Evolutionary conservation across 1,140 invertebrate species (phyloP), one percentile per base, ranked within the genome.

Genomic region (Drosophila watanabei): DNA sequence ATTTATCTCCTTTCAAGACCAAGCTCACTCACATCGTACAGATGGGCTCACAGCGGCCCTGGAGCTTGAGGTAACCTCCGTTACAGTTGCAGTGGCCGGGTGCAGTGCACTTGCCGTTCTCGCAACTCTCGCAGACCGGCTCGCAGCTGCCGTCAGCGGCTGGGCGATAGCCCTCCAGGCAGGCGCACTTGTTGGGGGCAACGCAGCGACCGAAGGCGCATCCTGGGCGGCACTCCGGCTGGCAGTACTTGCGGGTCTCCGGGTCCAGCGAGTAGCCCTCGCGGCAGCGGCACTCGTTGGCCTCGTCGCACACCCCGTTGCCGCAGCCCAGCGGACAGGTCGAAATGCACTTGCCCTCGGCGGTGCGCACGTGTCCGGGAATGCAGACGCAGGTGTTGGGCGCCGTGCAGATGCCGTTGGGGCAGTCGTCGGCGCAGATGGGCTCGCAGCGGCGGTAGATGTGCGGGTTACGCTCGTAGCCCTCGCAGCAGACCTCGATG

Each of bases 361-460:
- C 43, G 24, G 82, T 92, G 2, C 94, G 94, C 9, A 95, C 94
- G 76, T 95, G 95, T 35, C 95, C 95, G 2, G 91, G 93, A 70
- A 95, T 95, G 66, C 71, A 94, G 93, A 93, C 94, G 81, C 96
- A 96, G 1, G 89, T 93, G 10, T 96, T 94, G 4, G 95, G 95
- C 0, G 94, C 94, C 5, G 93, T 88, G 82, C 96, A 96, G 14
- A 94, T 92, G 0, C 94, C 95, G 79, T 96, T 95, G 4, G 94
- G 86, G 70, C 95, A 96, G 10, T 94, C 94, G 32, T 94, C 85
- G 2, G 75, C 88, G 76, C 95, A 95, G 7, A 95, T 93, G 0
- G 95, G 95, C 37, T 94, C 94, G 70, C 95, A 95, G 39, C 94
- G 92, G 13, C 80, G 91, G 77, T 86, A 94, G 70, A 94, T 95